These are phyloP conservation scores for Micronycteris hirsuta DNA, from an alignment of 2,113 vertebrate species.

Conservation along the genomic window DNA sequence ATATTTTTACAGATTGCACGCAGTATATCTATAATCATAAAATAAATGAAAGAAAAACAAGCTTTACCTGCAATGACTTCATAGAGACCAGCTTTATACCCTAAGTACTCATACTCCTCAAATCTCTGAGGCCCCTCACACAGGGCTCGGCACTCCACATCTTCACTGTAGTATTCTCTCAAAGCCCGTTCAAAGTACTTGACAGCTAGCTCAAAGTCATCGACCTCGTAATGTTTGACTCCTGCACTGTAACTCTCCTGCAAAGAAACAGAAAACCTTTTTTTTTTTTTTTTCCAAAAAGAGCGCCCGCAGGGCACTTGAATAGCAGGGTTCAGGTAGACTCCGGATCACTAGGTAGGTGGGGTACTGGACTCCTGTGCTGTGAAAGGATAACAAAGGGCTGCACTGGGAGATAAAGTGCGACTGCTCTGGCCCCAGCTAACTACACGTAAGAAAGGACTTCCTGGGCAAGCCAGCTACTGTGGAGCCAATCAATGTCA, in stretches of 20 bases:
- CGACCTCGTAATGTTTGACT: conserved; percentile 87
- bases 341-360: background rate
- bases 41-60: background rate
- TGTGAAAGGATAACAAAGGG: background rate
- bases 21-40: background rate
- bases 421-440: background rate
- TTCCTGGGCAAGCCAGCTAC: background rate
- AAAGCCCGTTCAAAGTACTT: conserved; percentile 88
- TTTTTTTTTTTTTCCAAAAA: background rate
- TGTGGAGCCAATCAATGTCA: background rate
- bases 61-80: conserved; percentile 93
- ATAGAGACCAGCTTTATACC: conserved; percentile 88
- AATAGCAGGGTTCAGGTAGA: background rate
- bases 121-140: conserved; percentile 92
- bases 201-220: conserved; percentile 84
- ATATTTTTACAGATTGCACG: background rate
- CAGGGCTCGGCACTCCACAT: conserved; percentile 88
- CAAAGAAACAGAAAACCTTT: background rate
- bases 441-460: background rate
- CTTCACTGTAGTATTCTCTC: conserved; percentile 87
- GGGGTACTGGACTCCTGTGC: no score
- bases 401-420: background rate
- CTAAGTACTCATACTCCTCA: conserved; percentile 87
- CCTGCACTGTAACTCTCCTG: conserved; percentile 89
- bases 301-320: background rate